A percentile compares a stretch with the other conserved stretches of the same genome.
Evolutionary conservation across 2,113 vertebrate species (phyloP).

Genomic region (Dendropsophus ebraccatus): DNA sequence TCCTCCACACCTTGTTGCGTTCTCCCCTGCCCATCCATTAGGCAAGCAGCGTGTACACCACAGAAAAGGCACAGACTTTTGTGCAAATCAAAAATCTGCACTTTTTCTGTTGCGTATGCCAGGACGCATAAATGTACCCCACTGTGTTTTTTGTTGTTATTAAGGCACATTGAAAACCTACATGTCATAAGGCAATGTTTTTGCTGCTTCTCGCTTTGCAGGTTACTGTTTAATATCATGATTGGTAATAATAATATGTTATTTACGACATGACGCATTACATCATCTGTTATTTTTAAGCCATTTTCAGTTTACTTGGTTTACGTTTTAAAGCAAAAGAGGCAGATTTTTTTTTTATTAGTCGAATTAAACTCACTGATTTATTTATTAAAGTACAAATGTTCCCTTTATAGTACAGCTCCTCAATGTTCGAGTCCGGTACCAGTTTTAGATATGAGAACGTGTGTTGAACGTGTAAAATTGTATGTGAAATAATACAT

Average conservation of each 20-base stretch:
- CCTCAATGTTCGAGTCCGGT: not conserved
- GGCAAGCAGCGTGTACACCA: too few species aligned
- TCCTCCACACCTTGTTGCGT: too few species aligned
- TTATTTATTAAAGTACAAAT: not conserved
- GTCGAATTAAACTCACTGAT: not conserved
- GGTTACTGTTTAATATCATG: not conserved
- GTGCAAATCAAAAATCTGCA: too few species aligned
- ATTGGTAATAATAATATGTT: not conserved
- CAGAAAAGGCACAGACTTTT: too few species aligned
- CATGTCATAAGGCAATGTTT: not conserved
- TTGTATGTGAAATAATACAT: not conserved
- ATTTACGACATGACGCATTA: not conserved
- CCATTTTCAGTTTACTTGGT: not conserved
- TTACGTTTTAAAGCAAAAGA: constrained; percentile 19
- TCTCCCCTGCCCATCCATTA: too few species aligned
- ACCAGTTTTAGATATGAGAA: not conserved
- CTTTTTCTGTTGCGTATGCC: too few species aligned
- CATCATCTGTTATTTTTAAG: not conserved
- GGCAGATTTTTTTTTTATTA: not conserved
- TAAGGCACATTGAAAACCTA: too few species aligned
- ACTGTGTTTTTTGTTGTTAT: too few species aligned
- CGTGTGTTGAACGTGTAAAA: too few species aligned
- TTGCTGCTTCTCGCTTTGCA: not conserved
- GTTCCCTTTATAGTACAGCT: not conserved
- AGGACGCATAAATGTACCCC: too few species aligned